These are phyloP conservation scores for Amphimedon queenslandica DNA, from an alignment of 37 sponge, comb jelly and placozoan genomes.

Conservation along the genomic window DNA sequence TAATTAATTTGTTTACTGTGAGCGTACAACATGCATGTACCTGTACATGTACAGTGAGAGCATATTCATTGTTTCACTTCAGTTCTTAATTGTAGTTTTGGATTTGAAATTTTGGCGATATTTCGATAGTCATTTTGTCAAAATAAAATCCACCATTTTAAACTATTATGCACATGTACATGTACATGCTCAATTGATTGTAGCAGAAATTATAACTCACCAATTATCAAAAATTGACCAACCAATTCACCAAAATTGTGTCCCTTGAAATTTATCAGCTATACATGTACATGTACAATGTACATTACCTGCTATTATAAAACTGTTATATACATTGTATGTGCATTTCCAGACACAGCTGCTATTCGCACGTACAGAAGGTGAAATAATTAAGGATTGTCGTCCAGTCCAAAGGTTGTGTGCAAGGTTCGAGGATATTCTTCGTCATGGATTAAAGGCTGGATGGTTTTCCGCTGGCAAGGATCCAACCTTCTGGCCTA, in stretches of 20 bases:
- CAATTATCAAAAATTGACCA: too few species aligned
- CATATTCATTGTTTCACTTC: too few species aligned
- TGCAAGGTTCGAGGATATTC: slow-evolving; percentile 59
- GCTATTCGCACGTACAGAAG: slow-evolving; percentile 8
- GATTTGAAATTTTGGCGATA: too few species aligned
- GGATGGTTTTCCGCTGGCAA: slow-evolving; percentile 46
- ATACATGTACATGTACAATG: background rate
- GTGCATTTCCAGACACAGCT: slow-evolving; percentile 42
- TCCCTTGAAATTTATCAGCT: background rate
- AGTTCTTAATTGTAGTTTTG: too few species aligned
- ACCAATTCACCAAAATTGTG: too few species aligned
- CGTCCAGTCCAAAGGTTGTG: slow-evolving; percentile 58
- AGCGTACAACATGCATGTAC: background rate
- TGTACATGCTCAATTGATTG: too few species aligned
- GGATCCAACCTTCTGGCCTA: slow-evolving; percentile 73
- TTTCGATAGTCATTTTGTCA: too few species aligned
- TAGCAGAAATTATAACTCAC: too few species aligned
- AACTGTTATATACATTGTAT: background rate
- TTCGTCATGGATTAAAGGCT: slow-evolving; percentile 73
- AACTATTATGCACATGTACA: too few species aligned
- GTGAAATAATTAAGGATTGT: slow-evolving; percentile 46
- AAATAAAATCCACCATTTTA: too few species aligned
- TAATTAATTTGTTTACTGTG: too few species aligned
- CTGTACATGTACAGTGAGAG: too few species aligned
- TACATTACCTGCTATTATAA: background rate